phyloP scores from a whole-genome alignment of 1,140 invertebrate genomes.

The Hesperophylax magnus region DNA sequence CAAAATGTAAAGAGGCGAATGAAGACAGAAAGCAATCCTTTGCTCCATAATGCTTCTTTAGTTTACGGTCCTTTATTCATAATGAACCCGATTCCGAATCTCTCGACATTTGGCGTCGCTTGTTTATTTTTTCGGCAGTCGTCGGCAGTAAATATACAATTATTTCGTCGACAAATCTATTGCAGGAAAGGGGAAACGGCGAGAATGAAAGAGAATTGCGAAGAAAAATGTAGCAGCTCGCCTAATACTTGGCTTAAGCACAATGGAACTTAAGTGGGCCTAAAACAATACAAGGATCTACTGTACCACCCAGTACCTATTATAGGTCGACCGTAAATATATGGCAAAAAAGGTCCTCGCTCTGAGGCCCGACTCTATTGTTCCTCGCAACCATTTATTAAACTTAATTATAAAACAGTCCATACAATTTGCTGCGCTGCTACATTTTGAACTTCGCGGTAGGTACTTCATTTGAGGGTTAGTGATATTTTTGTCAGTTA shows the following conservation, averaged over 20 bases:
- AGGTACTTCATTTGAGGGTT: conserved; percentile 40
- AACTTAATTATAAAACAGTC: conserved; percentile 51
- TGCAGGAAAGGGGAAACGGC: background rate
- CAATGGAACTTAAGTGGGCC: conserved; percentile 38
- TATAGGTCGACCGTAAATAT: conserved; percentile 38
- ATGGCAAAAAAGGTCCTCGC: conserved; percentile 45
- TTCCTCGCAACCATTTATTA: conserved; percentile 42
- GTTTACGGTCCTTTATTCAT: conserved; percentile 15
- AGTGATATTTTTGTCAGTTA: conserved; percentile 40
- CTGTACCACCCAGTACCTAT: too few relatives aligned
- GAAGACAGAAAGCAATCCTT: conserved; percentile 15
- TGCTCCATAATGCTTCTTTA: conserved; percentile 1
- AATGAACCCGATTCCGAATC: conserved; percentile 19
- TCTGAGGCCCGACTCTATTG: conserved; percentile 29
- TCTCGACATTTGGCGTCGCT: background rate
- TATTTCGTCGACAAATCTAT: conserved; percentile 40
- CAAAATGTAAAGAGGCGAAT: conserved; percentile 10
- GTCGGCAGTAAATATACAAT: conserved; percentile 28
- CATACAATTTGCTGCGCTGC: conserved; percentile 48
- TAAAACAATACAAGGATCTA: conserved; percentile 18
- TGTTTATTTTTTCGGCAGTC: conserved; percentile 17
- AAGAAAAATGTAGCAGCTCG: conserved; percentile 31
- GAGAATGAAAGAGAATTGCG: background rate
- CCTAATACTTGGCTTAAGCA: conserved; percentile 2
- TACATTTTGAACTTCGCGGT: conserved; percentile 46